Evolutionary conservation across 2,797 vertebrate genomes (phyloP).

Genomic region (Labroides dimidiatus): DNA sequence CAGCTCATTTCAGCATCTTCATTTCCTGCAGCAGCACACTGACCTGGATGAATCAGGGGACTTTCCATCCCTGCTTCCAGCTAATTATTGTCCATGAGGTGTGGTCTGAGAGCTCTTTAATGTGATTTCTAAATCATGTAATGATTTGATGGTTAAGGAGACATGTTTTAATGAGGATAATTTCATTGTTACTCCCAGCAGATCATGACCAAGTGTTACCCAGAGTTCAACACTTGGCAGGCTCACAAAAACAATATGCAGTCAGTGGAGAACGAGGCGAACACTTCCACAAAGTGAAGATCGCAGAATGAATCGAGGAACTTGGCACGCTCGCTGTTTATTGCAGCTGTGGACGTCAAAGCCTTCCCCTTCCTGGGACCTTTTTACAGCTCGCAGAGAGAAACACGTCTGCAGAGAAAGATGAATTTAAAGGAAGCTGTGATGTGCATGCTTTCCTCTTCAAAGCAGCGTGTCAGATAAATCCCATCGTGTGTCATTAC

Average conservation of each 20-base stretch:
- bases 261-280: constrained; percentile 24
- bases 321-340: constrained; percentile 43
- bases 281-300: constrained; percentile 31
- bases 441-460: constrained; percentile 16
- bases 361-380: constrained; percentile 43
- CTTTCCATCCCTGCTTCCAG: background rate
- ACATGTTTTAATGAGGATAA: constrained; percentile 5
- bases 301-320: constrained; percentile 39
- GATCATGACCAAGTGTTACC: constrained; percentile 22
- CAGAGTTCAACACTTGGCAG: constrained; percentile 28
- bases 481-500: constrained; percentile 14
- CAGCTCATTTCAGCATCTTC: no score
- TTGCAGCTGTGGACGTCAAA: constrained; percentile 44
- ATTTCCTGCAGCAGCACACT: no score
- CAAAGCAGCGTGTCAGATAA: constrained; percentile 19
- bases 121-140: constrained; percentile 3
- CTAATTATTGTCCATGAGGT: background rate
- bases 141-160: background rate
- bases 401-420: constrained; percentile 19
- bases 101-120: background rate
- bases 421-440: constrained; percentile 5
- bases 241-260: constrained; percentile 32
- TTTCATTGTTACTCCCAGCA: constrained; percentile 17
- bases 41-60: background rate
- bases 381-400: constrained; percentile 18